A percentile compares a stretch with the other conserved stretches of the same genome.
Conservation (phyloP, 2,113 vertebrate genomes). For the Xerus inauris region DNA sequence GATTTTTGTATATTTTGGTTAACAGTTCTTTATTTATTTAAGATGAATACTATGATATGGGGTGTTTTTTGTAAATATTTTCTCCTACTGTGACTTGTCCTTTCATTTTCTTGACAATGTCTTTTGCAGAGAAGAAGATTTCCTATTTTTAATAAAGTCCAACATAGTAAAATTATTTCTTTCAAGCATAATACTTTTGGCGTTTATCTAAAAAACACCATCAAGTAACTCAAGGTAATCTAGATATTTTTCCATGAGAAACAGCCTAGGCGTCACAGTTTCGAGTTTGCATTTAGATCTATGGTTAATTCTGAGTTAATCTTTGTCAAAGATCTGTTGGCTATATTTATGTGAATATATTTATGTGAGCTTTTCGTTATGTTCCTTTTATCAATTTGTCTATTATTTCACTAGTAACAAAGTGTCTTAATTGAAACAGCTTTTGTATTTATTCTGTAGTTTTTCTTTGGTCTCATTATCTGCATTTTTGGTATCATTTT, state of each 20-base stretch:
- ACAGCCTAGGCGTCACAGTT: no score
- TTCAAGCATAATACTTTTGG: neutral
- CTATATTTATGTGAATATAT: no score
- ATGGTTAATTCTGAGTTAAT: neutral
- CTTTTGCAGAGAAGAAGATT: neutral
- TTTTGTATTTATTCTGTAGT: neutral
- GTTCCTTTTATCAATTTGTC: neutral
- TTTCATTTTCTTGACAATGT: neutral
- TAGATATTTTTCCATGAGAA: no score
- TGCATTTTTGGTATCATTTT: neutral
- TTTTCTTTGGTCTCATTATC: neutral
- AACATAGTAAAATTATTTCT: no score
- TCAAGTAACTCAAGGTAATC: no score
- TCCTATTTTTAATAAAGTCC: neutral
- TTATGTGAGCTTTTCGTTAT: neutral
- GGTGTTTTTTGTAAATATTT: neutral
- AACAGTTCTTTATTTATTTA: neutral
- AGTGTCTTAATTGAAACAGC: no score
- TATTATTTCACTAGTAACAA: neutral
- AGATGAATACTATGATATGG: no score
- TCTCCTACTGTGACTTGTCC: neutral
- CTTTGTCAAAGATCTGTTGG: neutral
- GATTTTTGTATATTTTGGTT: neutral
- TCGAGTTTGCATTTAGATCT: neutral
- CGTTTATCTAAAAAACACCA: no score